Evolutionary conservation across 2,797 vertebrate genomes (phyloP).

Genomic region (Fringilla coelebs): DNA sequence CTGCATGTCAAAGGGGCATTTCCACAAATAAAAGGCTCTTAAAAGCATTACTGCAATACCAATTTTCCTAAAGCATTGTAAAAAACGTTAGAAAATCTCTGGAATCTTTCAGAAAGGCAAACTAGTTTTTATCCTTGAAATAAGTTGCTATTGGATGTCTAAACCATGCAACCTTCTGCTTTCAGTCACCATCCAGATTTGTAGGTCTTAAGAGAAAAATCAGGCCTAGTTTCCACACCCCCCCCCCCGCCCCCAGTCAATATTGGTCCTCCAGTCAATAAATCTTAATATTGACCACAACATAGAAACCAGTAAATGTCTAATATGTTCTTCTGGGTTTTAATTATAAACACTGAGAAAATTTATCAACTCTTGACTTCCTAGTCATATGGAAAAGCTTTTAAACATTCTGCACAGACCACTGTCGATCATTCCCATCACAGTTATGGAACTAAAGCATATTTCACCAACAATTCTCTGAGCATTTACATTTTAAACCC

Average conservation of each 20-base stretch:
- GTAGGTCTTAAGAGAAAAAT: constrained; percentile 16
- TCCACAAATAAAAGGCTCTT: not conserved
- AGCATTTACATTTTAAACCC: constrained; percentile 1
- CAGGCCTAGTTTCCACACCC: not conserved
- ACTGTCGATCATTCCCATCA: constrained; percentile 3
- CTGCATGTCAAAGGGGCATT: not conserved
- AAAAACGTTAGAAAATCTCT: not conserved
- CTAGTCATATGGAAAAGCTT: constrained; percentile 74
- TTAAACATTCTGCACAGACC: constrained; percentile 34
- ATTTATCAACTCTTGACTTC: constrained; percentile 65
- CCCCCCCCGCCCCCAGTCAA: not conserved
- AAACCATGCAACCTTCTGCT: not conserved
- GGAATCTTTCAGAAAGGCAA: not conserved
- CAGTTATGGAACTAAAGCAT: not conserved
- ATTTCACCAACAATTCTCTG: not conserved
- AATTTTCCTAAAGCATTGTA: not conserved
- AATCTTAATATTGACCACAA: constrained; percentile 64
- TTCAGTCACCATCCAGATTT: constrained; percentile 37
- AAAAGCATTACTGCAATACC: not conserved
- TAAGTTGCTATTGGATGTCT: not conserved
- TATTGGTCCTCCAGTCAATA: constrained; percentile 52
- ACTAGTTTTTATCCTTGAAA: not conserved
- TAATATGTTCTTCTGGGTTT: constrained; percentile 62
- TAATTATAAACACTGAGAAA: constrained; percentile 68
- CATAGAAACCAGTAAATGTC: constrained; percentile 59